Evolutionary conservation across 2,797 vertebrate species (phyloP).

Genomic region (Hapalemur alaotrensis): DNA sequence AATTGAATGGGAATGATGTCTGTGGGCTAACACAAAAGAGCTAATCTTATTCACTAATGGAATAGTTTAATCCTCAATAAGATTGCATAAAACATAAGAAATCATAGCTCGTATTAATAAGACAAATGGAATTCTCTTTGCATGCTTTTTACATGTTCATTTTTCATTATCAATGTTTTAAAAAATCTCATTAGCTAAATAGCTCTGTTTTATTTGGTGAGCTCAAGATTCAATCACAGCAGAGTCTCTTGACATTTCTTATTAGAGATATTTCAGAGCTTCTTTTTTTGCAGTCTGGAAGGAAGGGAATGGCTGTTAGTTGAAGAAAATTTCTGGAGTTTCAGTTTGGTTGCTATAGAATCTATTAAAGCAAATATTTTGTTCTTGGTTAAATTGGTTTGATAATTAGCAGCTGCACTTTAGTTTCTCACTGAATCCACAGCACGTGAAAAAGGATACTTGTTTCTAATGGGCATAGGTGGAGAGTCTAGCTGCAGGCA

Average conservation of each 20-base stretch:
- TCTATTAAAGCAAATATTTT: background rate
- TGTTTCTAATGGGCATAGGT: background rate
- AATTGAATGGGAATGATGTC: slow-evolving; percentile 68
- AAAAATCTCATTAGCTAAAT: slow-evolving; percentile 71
- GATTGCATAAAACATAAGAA: slow-evolving; percentile 75
- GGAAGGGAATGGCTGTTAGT: background rate
- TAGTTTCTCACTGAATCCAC: background rate
- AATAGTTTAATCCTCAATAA: slow-evolving; percentile 80
- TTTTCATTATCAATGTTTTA: slow-evolving; percentile 75
- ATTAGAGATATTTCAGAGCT: background rate
- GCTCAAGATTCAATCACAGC: background rate
- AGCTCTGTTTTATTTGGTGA: slow-evolving; percentile 58
- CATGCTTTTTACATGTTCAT: slow-evolving; percentile 66
- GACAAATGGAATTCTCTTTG: slow-evolving; percentile 32
- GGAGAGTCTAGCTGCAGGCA: background rate
- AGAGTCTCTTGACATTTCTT: slow-evolving; percentile 49
- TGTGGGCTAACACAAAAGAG: slow-evolving; percentile 73
- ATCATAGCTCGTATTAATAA: slow-evolving; percentile 69
- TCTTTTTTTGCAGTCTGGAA: background rate
- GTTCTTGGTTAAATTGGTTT: background rate
- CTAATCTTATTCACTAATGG: slow-evolving; percentile 77
- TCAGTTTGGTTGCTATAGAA: background rate
- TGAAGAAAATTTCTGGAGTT: background rate
- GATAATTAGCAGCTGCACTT: background rate
- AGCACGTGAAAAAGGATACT: background rate